Evolutionary conservation across 2,888 invertebrate species (phyloP).

Genomic region (Phrixothrix hirtus): DNA sequence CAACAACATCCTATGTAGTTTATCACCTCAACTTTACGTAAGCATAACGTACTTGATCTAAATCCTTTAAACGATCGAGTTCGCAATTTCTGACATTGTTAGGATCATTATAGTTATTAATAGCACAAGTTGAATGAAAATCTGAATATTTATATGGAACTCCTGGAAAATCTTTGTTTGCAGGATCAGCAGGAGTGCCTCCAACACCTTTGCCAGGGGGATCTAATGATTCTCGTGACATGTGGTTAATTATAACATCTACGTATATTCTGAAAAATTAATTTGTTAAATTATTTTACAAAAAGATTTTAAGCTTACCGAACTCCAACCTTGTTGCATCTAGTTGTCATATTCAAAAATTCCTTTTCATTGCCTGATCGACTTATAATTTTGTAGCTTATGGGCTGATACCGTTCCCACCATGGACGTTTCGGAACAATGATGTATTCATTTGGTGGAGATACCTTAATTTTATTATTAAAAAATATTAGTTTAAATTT

Average conservation of each 20-base stretch:
- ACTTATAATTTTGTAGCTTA: slow-evolving; percentile 75
- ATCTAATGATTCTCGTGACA: slow-evolving; percentile 61
- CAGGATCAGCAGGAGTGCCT: slow-evolving; percentile 61
- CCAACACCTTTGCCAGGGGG: slow-evolving; percentile 62
- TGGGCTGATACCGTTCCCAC: slow-evolving; percentile 89
- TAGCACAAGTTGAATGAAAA: slow-evolving; percentile 70
- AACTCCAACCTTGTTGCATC: slow-evolving; percentile 81
- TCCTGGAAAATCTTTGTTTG: slow-evolving; percentile 54
- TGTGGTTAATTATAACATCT: slow-evolving; percentile 87
- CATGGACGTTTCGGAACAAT: slow-evolving; percentile 69
- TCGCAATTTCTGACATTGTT: slow-evolving; percentile 61
- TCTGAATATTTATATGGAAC: slow-evolving; percentile 70
- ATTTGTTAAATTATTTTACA: too few relatives aligned
- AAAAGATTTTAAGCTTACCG: too few relatives aligned
- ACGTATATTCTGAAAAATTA: slow-evolving; percentile 71
- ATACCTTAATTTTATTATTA: slow-evolving; percentile 59
- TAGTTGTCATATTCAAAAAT: slow-evolving; percentile 74
- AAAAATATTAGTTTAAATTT: background rate
- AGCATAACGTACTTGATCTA: slow-evolving; percentile 72
- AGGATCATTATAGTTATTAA: slow-evolving; percentile 66
- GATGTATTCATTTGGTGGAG: slow-evolving; percentile 75
- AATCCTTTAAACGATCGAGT: slow-evolving; percentile 70
- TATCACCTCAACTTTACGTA: too few relatives aligned
- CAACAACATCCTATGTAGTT: too few relatives aligned
- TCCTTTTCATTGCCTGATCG: slow-evolving; percentile 76